Evolutionary conservation across 2,113 vertebrate genomes (phyloP), one percentile per base, ranked within the genome.

Genomic region (Formicarius rufipectus): DNA sequence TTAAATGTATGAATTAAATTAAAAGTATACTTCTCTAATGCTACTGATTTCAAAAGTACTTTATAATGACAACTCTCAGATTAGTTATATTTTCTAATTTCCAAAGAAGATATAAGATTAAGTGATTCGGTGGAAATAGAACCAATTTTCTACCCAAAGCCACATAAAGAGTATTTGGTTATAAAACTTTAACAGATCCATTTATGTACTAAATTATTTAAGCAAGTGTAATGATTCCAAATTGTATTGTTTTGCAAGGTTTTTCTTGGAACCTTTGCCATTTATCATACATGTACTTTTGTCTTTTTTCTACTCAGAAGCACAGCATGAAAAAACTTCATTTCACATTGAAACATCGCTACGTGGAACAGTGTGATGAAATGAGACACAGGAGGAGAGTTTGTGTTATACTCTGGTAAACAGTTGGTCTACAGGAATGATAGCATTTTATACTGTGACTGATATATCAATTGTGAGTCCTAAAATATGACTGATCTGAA

Each of bases 251-350:
- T 98, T 98, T 98, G 96, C 97, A 97, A 96, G 91, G 96, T 98
- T 98, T 98, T 97, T 97, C 80, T 84, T 80, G 93, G 97, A 98
- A 97, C 97, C 97, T 93, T 98, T 98, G 96, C 97, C 97, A 98
- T 99, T 98, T 98, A 98, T 98, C 98, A 98, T 98, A 97, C 98
- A 95, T 97, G 97, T 98, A 97, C 95, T 98, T 98, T 97, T 97
- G 97, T 97, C 98, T 98, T 98, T 98, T 98, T 98, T 97, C 98
- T 98, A 98, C 98, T 98, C 98, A 98, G 98, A 98, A 98, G 98
- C 98, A 98, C 98, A 99, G 98, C 98, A 97, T 99, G 98, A 98
- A 98, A 97, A 98, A 98, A 98, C 97, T 98, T 98, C 98, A 99
- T 99, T 99, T 99, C 97, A 97, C 98, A 98, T 97, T 99, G 98